Percentiles rank a stretch among this genome's conserved stretches.
Conservation (phyloP, 2,797 vertebrate genomes). For the Pipistrellus pipistrellus region DNA sequence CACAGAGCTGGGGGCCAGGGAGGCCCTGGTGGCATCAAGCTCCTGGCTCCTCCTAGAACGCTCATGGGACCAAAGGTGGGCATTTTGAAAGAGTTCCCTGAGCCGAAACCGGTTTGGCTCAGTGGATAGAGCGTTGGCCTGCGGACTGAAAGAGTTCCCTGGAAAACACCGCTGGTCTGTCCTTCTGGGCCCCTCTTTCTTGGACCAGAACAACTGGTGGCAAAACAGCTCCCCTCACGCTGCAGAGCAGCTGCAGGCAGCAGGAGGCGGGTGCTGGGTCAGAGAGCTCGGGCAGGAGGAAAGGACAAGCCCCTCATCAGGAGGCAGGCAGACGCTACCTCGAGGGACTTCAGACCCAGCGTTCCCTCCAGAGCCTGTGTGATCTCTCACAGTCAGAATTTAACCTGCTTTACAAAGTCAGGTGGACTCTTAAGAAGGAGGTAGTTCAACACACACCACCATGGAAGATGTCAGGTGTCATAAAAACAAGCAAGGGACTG, state of each 20-base stretch:
- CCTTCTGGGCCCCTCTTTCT: not conserved
- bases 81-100: slow-evolving; percentile 13
- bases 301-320: not conserved
- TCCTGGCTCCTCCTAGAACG: not conserved
- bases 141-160: slow-evolving; percentile 16
- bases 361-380: not conserved
- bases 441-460: not conserved
- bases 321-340: not conserved
- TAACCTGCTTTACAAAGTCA: slow-evolving; percentile 35
- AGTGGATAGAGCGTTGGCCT: no score
- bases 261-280: slow-evolving; percentile 39
- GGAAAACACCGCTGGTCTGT: not conserved
- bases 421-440: not conserved
- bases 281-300: slow-evolving; percentile 55
- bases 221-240: not conserved
- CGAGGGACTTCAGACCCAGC: slow-evolving; percentile 25
- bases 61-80: not conserved
- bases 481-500: not conserved
- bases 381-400: not conserved
- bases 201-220: not conserved
- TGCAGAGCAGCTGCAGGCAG: slow-evolving; percentile 42
- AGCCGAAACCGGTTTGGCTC: no score
- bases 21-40: not conserved
- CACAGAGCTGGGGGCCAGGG: not conserved
- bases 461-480: not conserved